These are phyloP conservation scores for Calephelis nemesis DNA, from an alignment of 1,140 invertebrate genomes.

Conservation along the genomic window DNA sequence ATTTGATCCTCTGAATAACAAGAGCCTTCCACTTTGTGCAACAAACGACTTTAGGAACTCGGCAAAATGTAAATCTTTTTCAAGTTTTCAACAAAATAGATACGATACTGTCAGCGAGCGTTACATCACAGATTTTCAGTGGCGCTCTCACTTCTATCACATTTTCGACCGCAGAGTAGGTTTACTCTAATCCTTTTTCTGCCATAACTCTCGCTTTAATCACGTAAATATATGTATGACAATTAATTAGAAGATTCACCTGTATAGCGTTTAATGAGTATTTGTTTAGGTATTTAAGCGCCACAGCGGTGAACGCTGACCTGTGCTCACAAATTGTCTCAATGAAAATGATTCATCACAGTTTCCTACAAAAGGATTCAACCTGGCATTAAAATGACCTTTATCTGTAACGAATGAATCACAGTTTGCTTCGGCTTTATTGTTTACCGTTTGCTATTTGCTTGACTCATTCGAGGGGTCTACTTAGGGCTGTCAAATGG, in stretches of 20 bases:
- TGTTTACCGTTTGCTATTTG: slow-evolving; percentile 43
- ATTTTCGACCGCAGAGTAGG: too few species aligned
- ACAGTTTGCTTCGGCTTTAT: slow-evolving; percentile 28
- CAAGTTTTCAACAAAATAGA: not conserved
- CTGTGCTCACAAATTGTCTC: slow-evolving; percentile 20
- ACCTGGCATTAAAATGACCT: slow-evolving; percentile 43
- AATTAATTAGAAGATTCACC: too few species aligned
- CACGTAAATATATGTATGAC: too few species aligned
- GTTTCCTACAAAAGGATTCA: slow-evolving; percentile 33
- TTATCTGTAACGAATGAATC: slow-evolving; percentile 44
- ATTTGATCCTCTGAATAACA: slow-evolving; percentile 11
- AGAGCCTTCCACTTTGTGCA: not conserved
- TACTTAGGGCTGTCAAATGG: not conserved
- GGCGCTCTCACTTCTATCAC: too few species aligned
- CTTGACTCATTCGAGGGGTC: slow-evolving; percentile 39
- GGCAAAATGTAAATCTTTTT: not conserved
- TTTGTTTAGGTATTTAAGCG: not conserved
- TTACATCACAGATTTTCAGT: too few species aligned
- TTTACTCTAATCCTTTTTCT: too few species aligned
- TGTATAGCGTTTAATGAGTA: too few species aligned
- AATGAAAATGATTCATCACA: slow-evolving; percentile 39
- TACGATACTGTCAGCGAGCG: too few species aligned
- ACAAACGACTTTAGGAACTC: not conserved
- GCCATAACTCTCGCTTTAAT: too few species aligned
- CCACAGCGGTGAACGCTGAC: not conserved